Conservation (phyloP, 1,140 invertebrate genomes). For the Caenorhabditis remanei region DNA sequence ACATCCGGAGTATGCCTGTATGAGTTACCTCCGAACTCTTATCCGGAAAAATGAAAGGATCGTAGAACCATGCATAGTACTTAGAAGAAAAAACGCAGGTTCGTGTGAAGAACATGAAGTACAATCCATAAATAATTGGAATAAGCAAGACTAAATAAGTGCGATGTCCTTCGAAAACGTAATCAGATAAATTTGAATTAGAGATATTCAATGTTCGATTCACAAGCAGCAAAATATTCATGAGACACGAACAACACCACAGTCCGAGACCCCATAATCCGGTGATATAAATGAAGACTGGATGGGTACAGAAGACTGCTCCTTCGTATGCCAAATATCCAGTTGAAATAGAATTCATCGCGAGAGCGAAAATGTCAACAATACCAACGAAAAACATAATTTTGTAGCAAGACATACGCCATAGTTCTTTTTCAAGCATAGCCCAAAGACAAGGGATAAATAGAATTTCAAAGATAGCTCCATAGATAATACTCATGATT, state of each 20-base stretch:
- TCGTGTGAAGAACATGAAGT: conserved; percentile 22
- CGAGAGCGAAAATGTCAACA: conserved; percentile 30
- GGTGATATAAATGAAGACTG: conserved; percentile 11
- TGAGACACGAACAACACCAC: conserved; percentile 28
- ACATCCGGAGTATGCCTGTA: background rate
- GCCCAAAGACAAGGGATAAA: conserved; percentile 35
- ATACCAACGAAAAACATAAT: conserved; percentile 55
- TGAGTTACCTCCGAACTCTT: background rate
- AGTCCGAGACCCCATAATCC: background rate
- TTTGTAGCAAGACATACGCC: conserved; percentile 43
- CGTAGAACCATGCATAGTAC: conserved; percentile 52
- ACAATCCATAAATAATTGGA: conserved; percentile 27
- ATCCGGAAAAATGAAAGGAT: conserved; percentile 37
- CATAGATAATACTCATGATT: background rate
- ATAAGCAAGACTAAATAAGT: background rate
- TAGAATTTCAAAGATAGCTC: background rate
- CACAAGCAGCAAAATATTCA: conserved; percentile 34
- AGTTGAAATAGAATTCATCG: conserved; percentile 40
- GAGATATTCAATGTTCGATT: conserved; percentile 27
- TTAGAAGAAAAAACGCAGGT: conserved; percentile 12
- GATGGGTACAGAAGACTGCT: conserved; percentile 46
- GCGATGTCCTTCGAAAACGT: conserved; percentile 30
- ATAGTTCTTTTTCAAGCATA: conserved; percentile 4
- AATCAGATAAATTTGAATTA: background rate
- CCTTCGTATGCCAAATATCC: conserved; percentile 11